phyloP scores from a whole-genome alignment of 1,140 invertebrate species.

The Portunus trituberculatus region DNA sequence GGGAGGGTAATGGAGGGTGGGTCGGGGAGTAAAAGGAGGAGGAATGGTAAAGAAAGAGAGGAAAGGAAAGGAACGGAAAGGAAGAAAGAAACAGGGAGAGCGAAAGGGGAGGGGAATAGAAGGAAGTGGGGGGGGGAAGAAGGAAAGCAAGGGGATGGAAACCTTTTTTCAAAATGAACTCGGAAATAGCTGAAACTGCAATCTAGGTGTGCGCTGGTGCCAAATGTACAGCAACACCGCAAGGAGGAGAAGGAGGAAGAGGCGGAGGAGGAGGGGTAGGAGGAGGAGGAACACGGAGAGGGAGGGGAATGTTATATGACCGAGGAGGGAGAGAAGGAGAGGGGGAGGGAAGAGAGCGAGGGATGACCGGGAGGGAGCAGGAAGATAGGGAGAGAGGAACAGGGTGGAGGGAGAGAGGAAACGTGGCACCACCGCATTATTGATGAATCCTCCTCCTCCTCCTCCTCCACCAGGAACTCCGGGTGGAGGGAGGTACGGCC shows the following conservation, averaged over 20 bases:
- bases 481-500: not conserved
- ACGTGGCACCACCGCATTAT: conserved; percentile 11
- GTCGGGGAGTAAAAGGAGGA: not conserved
- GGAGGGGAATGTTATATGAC: not conserved
- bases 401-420: not conserved
- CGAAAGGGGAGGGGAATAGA: no score
- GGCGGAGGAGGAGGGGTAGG: not conserved
- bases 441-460: not conserved
- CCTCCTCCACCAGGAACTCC: not conserved
- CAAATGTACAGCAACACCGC: not conserved
- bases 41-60: not conserved
- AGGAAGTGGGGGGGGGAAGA: not conserved
- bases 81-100: no score
- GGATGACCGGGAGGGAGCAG: not conserved
- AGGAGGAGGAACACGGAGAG: not conserved
- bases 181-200: conserved; percentile 3
- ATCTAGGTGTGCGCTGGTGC: conserved; percentile 6
- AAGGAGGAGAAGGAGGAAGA: not conserved
- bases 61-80: no score
- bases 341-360: not conserved
- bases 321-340: no score
- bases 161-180: not conserved
- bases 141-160: not conserved
- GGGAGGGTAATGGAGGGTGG: not conserved
- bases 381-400: no score